Base-by-base conservation (phyloP, 2,113 vertebrate genomes). In the Rallus limicola region DNA sequence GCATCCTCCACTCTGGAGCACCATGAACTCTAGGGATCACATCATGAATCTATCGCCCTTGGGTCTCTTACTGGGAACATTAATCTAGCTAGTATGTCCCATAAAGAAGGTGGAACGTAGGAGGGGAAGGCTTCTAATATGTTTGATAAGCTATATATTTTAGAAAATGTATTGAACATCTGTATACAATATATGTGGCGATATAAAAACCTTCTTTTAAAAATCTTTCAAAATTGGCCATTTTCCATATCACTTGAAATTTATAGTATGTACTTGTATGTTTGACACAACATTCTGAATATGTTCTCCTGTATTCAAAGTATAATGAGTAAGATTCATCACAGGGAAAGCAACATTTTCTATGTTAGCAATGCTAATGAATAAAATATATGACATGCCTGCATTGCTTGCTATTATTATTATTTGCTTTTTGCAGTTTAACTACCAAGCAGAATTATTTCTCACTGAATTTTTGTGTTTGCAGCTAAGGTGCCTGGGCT, bases 191-290 rank as follows among this genome's bases (percentile, higher is more conserved):
- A 68, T 84, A 94, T 44, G 72, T 95, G 75, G 70, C 81, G 48
- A 94, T 91, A 81, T 63, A 90, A 96, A 96, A 80, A 18, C 50
- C 44, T 60, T 59, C 20, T 90, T 95, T 91, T 59, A 2, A 72
- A 94, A 94, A 93, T 90, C 95, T 86, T 94, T 97, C 72, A 80
- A 89, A 97, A 95, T 79, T 86, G 96, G 82, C 85, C 68, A 11
- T 78, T 97, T 97, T 96, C 86, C 3, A 6, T 64, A 67, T 90
- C 96, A 65, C 92, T 95, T 94, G 95, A 97, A 96, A 90, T 92
- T 86, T 93, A 93, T 77, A 82, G 68, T 36, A 69, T 42, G 52
- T 79, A 46, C 53, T 90, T 86, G 55, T 63, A 28, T 76, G 68
- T 81, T 75, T 92, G 89, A 92, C 48, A 77, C 79, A 46, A 26